A percentile compares a stretch with the other conserved stretches of the same genome.
These are phyloP conservation scores for Tachycineta bicolor DNA, from an alignment of 2,113 vertebrate species.

Conservation along the genomic window DNA sequence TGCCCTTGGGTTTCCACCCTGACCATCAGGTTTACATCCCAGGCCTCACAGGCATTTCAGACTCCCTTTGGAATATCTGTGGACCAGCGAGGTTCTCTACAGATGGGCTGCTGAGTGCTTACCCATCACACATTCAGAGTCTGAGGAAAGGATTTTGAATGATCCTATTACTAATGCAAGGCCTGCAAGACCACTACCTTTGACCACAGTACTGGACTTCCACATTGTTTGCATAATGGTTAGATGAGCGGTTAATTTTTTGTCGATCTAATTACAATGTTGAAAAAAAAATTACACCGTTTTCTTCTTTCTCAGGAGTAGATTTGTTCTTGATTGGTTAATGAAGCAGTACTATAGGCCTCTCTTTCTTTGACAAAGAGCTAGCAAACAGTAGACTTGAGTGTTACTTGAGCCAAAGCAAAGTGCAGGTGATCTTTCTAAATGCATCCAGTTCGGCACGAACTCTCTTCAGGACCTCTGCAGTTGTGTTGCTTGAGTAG, in stretches of 20 bases:
- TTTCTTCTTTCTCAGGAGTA: neutral
- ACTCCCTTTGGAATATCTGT: neutral
- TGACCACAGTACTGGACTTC: neutral
- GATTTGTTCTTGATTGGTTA: neutral
- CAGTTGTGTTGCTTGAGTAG: neutral
- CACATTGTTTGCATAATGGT: neutral
- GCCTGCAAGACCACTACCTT: neutral
- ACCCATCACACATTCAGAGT: neutral
- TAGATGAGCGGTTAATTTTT: neutral
- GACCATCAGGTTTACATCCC: neutral
- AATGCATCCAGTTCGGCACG: neutral
- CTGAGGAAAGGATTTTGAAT: neutral
- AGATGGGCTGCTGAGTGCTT: fast-evolving
- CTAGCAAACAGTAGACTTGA: neutral
- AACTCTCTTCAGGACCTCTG: neutral
- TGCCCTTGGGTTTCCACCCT: neutral
- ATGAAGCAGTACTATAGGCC: neutral
- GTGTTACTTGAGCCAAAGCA: neutral
- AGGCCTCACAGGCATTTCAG: too few relatives aligned
- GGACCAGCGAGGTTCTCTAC: neutral
- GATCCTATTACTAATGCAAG: neutral
- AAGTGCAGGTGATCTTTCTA: neutral
- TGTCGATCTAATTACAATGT: neutral
- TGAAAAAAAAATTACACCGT: neutral
- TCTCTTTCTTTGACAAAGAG: neutral